These are phyloP conservation scores for Peromyscus melanophrys DNA, from an alignment of 2,797 vertebrate genomes.

Conservation along the genomic window DNA sequence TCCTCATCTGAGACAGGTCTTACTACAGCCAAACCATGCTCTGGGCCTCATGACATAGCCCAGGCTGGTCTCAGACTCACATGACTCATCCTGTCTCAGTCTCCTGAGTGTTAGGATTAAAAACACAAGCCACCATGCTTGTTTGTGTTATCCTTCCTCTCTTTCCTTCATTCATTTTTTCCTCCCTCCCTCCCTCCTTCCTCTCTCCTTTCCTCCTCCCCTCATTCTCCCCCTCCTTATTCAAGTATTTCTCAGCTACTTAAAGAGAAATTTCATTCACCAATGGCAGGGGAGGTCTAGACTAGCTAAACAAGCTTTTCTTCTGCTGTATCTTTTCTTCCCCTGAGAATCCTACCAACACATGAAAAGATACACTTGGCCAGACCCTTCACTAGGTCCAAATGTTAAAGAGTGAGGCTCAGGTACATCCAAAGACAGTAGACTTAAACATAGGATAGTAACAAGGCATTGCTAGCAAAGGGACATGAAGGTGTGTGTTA, in stretches of 20 bases:
- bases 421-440: background rate
- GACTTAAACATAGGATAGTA: background rate
- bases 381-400: background rate
- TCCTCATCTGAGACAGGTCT: background rate
- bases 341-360: background rate
- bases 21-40: background rate
- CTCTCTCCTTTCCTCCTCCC: too few species aligned
- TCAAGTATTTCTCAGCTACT: constrained; percentile 7
- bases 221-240: too few species aligned
- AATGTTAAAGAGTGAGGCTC: background rate
- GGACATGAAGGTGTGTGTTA: background rate
- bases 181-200: background rate
- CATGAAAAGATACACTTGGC: background rate
- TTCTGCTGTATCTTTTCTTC: background rate
- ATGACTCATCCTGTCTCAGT: background rate
- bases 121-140: background rate
- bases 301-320: background rate
- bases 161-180: background rate
- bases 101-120: background rate
- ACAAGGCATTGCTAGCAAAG: background rate
- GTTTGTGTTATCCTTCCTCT: background rate
- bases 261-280: background rate
- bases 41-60: background rate
- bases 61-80: background rate
- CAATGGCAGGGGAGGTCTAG: background rate